Evolutionary conservation across 2,113 vertebrate species (phyloP), one percentile per base, ranked within the genome.

Genomic region (Sprattus sprattus): DNA sequence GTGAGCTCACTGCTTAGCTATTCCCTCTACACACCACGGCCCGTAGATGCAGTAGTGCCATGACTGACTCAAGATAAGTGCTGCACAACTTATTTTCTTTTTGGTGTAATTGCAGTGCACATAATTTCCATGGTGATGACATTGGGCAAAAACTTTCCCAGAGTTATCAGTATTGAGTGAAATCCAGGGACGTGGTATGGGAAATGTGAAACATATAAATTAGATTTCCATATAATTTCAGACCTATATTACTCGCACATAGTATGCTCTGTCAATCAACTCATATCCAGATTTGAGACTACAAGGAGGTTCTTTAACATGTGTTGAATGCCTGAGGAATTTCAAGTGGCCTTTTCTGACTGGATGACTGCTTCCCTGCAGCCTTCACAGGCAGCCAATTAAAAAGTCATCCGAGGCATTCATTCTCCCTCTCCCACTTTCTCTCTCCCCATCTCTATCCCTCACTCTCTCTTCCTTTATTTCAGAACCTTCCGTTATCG

Each of bases 361-460:
- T 78, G 71, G 28, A 32, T 85, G 86, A 82, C 85, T 82, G 57
- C 54, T 84, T 83, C 84, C 82, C 84, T 71, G 64, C 81, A 87
- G 89, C 81, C 47, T 32, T 67, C 84, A 81, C 80, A 88, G 85
- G 78, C 25, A 75, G 52, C 87, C 84, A 89, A 89, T 89, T 89
- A 89, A 89, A 88, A 71, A 47, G 54, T 50, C 28, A 57, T 81
- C 84, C 32, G 39, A 64, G 46, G 22, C 54, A 28, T 81, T 57
- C 11, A 71, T 28, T 71, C 64, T 10, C 71, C 5, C 25, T 71
- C 57, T 64, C 60, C 11, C 64, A 11, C 64, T 71, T 15, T 13
- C 64, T 71, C 64, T 67, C 60, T 67, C 22, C 11, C 60, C 25
- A 1, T n/a, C 25, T 28, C 64, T 32, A 25, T 32, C 25, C 4